These are phyloP conservation scores for Clarias macrocephalus DNA, from an alignment of 2,113 vertebrate species.

Conservation along the genomic window DNA sequence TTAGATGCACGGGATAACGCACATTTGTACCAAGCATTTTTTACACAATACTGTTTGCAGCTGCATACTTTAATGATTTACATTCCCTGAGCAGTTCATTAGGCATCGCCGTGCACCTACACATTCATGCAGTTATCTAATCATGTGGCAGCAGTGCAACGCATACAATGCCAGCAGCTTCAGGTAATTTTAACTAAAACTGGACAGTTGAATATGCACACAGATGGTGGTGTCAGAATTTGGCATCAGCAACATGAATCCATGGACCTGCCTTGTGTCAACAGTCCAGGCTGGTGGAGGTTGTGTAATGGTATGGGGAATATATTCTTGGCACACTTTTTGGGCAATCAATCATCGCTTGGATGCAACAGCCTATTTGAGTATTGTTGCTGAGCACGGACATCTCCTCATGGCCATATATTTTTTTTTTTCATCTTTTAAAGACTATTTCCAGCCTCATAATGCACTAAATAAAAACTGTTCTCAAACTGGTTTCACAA, in stretches of 20 bases:
- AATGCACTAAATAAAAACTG: neutral
- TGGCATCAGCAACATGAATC: neutral
- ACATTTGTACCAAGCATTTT: neutral
- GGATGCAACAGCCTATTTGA: neutral
- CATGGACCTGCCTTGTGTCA: neutral
- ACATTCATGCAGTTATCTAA: neutral
- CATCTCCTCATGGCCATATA: neutral
- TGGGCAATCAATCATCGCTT: neutral
- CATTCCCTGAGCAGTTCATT: neutral
- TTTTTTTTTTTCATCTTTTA: neutral
- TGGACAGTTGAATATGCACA: neutral
- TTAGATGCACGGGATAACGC: neutral
- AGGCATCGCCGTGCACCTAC: neutral
- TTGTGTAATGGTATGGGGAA: neutral
- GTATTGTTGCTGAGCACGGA: neutral
- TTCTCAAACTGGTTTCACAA: too few relatives aligned
- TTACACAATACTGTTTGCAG: neutral
- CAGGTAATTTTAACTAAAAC: neutral
- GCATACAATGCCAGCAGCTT: neutral
- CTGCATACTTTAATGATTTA: neutral
- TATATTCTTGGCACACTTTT: neutral
- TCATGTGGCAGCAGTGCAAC: neutral
- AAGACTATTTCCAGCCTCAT: neutral
- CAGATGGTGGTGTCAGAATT: neutral
- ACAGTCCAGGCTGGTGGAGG: neutral